Evolutionary conservation across 2,888 invertebrate genomes (phyloP).

Genomic region (Ceraclea dissimilis): DNA sequence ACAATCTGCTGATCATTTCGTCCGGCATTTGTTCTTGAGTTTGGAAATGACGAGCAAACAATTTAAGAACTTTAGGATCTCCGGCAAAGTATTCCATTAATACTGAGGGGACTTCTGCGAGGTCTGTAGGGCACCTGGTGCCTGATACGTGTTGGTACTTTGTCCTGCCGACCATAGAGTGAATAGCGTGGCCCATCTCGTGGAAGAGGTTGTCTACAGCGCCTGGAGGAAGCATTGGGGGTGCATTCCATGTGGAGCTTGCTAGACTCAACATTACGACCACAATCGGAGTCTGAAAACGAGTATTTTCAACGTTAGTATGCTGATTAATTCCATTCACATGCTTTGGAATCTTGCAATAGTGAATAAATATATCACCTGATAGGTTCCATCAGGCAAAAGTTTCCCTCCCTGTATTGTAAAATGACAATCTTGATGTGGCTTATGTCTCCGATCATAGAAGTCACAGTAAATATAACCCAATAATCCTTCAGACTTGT

Average conservation of each 20-base stretch:
- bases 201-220: slow-evolving; percentile 96
- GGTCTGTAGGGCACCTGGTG: slow-evolving; percentile 94
- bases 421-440: slow-evolving; percentile 97
- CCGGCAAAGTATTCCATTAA: slow-evolving; percentile 96
- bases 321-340: background rate
- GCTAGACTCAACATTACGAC: slow-evolving; percentile 91
- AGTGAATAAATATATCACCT: no score
- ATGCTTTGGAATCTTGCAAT: no score
- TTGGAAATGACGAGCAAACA: slow-evolving; percentile 86
- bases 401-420: slow-evolving; percentile 91
- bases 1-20: slow-evolving; percentile 68
- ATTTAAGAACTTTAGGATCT: slow-evolving; percentile 62
- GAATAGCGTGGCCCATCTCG: slow-evolving; percentile 98
- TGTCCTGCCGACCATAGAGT: slow-evolving; percentile 95
- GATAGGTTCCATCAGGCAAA: slow-evolving; percentile 72
- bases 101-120: slow-evolving; percentile 98
- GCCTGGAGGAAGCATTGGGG: slow-evolving; percentile 72
- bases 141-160: slow-evolving; percentile 96
- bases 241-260: slow-evolving; percentile 62
- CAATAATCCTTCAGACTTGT: slow-evolving; percentile 70
- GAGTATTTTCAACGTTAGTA: no score
- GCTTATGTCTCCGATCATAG: slow-evolving; percentile 85
- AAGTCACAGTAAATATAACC: slow-evolving; percentile 98
- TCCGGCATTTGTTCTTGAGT: slow-evolving; percentile 79
- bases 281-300: slow-evolving; percentile 75